Evolutionary conservation across 53 echinoderm and acorn worm genomes (phyloP).

Genomic region (Astropecten irregularis): DNA sequence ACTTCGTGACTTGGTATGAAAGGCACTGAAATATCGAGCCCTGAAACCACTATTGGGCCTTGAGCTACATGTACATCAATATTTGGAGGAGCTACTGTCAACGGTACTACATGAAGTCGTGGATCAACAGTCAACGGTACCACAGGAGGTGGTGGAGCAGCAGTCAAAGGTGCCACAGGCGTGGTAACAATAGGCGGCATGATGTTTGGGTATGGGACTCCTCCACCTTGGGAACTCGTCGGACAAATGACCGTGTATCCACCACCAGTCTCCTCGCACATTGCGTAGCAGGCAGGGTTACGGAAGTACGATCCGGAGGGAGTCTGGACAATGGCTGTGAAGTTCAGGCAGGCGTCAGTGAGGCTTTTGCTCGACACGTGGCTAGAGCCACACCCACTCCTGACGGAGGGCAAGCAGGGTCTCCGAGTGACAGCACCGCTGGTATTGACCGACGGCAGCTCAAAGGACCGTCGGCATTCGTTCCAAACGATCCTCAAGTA

Average conservation of each 20-base stretch:
- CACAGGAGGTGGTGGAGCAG: no score
- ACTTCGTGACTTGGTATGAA: no score
- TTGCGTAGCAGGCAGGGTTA: constrained; percentile 31
- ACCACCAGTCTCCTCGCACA: not conserved
- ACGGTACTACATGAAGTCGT: no score
- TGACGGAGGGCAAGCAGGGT: not conserved
- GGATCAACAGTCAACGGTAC: no score
- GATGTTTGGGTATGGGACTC: not conserved
- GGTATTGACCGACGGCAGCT: not conserved
- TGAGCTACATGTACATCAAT: not conserved
- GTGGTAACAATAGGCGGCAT: no score
- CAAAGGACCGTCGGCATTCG: constrained; percentile 14
- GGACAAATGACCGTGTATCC: not conserved
- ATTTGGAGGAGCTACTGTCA: no score
- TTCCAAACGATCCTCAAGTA: constrained; percentile 24
- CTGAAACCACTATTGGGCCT: no score
- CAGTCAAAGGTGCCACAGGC: no score
- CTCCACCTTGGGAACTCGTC: not conserved
- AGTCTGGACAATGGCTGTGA: not conserved
- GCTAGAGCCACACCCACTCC: not conserved
- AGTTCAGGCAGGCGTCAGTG: not conserved
- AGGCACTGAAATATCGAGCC: no score
- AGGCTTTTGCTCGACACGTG: not conserved
- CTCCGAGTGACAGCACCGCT: constrained; percentile 12
- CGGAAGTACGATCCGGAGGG: not conserved